Percentiles rank a stretch among this genome's conserved stretches.
Evolutionary conservation across 2,113 vertebrate genomes (phyloP).

Genomic region (Heterotis niloticus): DNA sequence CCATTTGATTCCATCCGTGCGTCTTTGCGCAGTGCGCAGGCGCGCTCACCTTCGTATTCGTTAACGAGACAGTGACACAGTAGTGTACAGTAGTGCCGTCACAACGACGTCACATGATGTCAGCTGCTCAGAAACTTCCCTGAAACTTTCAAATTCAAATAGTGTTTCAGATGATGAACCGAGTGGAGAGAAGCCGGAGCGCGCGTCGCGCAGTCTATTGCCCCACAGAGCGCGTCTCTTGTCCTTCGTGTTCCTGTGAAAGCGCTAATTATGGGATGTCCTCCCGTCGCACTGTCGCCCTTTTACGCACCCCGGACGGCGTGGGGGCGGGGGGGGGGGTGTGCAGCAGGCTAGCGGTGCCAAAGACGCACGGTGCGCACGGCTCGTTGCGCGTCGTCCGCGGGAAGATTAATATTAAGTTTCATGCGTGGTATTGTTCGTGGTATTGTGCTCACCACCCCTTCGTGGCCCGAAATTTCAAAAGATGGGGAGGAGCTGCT

Average conservation of each 20-base stretch:
- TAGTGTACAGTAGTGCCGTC: background rate
- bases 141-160: background rate
- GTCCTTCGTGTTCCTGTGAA: background rate
- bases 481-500: conserved; percentile 42
- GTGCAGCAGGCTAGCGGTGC: conserved; percentile 54
- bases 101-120: background rate
- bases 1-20: background rate
- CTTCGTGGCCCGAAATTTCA: conserved; percentile 47
- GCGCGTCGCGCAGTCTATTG: too few relatives aligned
- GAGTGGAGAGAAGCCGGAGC: background rate
- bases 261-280: background rate
- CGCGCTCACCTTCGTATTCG: background rate
- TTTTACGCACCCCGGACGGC: conserved; percentile 43
- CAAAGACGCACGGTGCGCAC: conserved; percentile 54
- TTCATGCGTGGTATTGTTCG: conserved; percentile 63
- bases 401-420: conserved; percentile 69
- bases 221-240: background rate
- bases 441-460: conserved; percentile 57
- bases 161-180: background rate
- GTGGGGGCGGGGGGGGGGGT: too few relatives aligned
- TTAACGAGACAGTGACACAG: background rate
- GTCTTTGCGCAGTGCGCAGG: background rate
- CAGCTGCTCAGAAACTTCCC: background rate
- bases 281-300: conserved; percentile 36
- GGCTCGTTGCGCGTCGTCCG: conserved; percentile 40